Evolutionary conservation across 37 sponge, comb jelly and placozoan genomes (phyloP).

Genomic region (Axinella damicornis): DNA sequence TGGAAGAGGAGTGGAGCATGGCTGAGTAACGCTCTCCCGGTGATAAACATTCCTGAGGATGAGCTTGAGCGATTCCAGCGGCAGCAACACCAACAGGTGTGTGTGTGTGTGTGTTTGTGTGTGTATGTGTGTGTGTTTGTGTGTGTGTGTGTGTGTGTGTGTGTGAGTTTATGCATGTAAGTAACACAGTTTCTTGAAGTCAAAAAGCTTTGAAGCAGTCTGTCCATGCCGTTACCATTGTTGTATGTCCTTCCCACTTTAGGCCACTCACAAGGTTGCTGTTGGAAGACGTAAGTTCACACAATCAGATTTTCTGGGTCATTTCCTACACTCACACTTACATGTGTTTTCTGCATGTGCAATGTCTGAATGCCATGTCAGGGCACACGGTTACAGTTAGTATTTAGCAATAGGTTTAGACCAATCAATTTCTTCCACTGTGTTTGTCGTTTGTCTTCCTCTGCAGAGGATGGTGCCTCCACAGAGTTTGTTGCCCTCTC

Average conservation of each 20-base stretch:
- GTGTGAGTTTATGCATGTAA: constrained; percentile 32
- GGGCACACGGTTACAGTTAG: too few species aligned
- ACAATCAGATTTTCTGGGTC: too few species aligned
- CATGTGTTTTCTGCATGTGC: too few species aligned
- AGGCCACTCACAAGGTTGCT: neutral
- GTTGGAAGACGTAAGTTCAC: neutral
- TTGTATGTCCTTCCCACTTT: neutral
- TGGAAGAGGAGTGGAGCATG: constrained; percentile 68
- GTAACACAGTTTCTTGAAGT: too few species aligned
- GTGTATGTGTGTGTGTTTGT: too few species aligned
- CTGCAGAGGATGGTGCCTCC: neutral
- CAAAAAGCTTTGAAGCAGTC: too few species aligned
- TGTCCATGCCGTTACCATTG: too few species aligned
- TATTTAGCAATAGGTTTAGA: too few species aligned
- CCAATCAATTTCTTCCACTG: neutral
- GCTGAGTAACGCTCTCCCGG: constrained; percentile 37
- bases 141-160: constrained; percentile 9
- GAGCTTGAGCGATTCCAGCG: constrained; percentile 35
- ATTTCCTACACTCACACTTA: too few species aligned
- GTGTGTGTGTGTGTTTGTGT: too few species aligned
- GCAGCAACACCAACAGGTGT: constrained; percentile 5
- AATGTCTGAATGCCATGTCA: neutral
- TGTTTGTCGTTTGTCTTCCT: neutral
- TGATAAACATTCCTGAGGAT: constrained; percentile 5
- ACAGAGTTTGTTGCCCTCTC: constrained; percentile 14